Conservation (phyloP, 2,797 vertebrate genomes). For the Anguilla marmorata region DNA sequence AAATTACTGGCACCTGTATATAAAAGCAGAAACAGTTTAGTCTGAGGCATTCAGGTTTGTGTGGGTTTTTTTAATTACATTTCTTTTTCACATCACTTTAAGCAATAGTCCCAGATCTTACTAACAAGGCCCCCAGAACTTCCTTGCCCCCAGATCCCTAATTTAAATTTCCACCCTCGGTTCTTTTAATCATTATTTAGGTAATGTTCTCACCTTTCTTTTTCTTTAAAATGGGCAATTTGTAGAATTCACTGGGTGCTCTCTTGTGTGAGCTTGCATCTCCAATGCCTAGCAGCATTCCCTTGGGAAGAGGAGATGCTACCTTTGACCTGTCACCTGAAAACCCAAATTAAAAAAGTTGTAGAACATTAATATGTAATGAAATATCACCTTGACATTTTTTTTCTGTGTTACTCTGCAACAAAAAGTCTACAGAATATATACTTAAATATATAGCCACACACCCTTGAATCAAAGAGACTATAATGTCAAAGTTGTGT, state of each 20-base stretch:
- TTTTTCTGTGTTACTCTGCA: neutral
- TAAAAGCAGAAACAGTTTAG: no score
- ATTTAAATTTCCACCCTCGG: neutral
- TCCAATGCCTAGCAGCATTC: constrained; percentile 31
- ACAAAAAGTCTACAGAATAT: neutral
- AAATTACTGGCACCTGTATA: no score
- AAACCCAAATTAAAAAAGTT: neutral
- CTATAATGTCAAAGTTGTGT: neutral
- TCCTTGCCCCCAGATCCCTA: neutral
- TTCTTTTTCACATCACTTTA: no score
- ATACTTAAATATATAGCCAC: neutral
- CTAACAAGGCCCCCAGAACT: neutral
- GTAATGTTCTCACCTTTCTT: constrained; percentile 73
- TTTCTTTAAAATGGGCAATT: constrained; percentile 79
- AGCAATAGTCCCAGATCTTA: no score
- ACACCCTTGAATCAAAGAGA: neutral
- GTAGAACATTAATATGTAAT: neutral
- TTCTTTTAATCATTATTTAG: neutral
- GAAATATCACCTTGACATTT: neutral
- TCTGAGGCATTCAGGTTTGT: no score
- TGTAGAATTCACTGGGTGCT: constrained; percentile 77
- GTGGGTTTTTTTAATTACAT: no score
- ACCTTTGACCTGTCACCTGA: constrained; percentile 69
- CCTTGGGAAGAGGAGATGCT: constrained; percentile 41
- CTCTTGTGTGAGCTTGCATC: constrained; percentile 71